phyloP scores from a whole-genome alignment of 2,888 invertebrate species.

The Mellilla xanthometata region DNA sequence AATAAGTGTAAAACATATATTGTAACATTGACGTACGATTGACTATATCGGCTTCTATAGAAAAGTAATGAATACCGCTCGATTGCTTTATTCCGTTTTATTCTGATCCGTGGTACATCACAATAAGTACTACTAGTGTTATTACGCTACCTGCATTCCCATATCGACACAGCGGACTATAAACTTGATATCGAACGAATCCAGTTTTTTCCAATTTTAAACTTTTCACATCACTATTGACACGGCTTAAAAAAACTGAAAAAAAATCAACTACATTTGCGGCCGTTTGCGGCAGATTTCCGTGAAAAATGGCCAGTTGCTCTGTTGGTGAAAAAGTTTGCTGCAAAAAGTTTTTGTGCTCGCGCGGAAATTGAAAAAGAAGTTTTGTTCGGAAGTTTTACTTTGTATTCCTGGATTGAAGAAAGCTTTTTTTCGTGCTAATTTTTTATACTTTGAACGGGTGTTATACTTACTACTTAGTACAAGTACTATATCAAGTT shows the following conservation, averaged over 20 bases:
- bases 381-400: not conserved
- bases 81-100: too few species aligned
- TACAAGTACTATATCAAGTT: too few species aligned
- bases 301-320: constrained; percentile 2
- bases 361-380: not conserved
- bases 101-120: too few species aligned
- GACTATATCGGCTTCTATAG: too few species aligned
- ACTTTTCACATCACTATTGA: constrained; percentile 12
- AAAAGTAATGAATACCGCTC: too few species aligned
- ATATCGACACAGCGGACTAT: constrained; percentile 10
- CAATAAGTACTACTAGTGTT: too few species aligned
- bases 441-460: too few species aligned
- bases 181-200: constrained; percentile 12
- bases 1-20: too few species aligned
- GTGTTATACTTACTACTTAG: too few species aligned
- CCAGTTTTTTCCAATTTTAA: constrained; percentile 17
- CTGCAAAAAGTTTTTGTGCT: not conserved
- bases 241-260: constrained; percentile 9
- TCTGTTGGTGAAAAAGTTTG: not conserved
- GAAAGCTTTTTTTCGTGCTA: too few species aligned
- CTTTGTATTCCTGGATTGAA: too few species aligned
- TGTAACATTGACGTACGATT: too few species aligned
- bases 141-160: not conserved
- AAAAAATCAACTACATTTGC: constrained; percentile 6
- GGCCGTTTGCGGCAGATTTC: constrained; percentile 7